Conservation (phyloP, 23 tunicate genomes). For the Clavelina lepadiformis region DNA sequence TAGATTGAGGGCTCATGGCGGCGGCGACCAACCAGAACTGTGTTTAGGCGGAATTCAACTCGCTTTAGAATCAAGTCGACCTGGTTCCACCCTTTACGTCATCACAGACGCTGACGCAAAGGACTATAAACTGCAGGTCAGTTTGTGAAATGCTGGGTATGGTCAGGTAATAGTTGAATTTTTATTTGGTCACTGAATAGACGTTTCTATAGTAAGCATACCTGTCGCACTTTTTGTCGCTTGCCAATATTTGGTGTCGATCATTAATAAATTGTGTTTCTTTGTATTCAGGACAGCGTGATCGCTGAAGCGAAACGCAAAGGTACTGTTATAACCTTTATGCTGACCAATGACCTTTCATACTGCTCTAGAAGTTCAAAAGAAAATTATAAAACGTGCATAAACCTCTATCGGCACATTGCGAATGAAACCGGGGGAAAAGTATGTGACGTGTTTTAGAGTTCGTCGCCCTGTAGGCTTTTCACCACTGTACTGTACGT, state of each 20-base stretch:
- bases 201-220: no score
- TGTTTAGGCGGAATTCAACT: slow-evolving; percentile 65
- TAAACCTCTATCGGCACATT: slow-evolving; percentile 45
- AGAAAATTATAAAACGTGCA: slow-evolving; percentile 19
- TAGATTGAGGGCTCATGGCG: slow-evolving; percentile 68
- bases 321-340: slow-evolving; percentile 36
- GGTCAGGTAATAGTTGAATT: not conserved
- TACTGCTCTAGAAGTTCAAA: not conserved
- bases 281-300: slow-evolving; percentile 51
- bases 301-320: slow-evolving; percentile 70
- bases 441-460: slow-evolving; percentile 28
- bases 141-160: not conserved
- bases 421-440: slow-evolving; percentile 70
- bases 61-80: slow-evolving; percentile 60
- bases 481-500: no score
- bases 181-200: not conserved
- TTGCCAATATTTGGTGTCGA: no score
- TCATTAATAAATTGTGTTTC: not conserved
- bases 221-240: no score
- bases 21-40: slow-evolving; percentile 69
- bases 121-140: slow-evolving; percentile 52
- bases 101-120: slow-evolving; percentile 72
- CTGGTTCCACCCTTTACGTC: slow-evolving; percentile 73
- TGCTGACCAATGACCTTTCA: slow-evolving; percentile 54
- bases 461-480: no score